Evolutionary conservation across 2,888 invertebrate species (phyloP).

Genomic region (Laothoe populi): DNA sequence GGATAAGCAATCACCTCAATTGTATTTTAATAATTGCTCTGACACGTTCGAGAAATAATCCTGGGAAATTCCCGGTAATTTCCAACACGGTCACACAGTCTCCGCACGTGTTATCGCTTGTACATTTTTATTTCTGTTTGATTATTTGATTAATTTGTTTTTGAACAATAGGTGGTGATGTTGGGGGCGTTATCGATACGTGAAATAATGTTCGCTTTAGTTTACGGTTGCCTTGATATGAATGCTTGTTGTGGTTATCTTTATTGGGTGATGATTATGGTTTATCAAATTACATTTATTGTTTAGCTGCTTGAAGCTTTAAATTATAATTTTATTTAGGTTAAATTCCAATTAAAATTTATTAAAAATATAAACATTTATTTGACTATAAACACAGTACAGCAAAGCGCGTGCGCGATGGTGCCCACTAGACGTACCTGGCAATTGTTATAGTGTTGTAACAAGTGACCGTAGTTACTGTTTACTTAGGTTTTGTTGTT

Average conservation of each 20-base stretch:
- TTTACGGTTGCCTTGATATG: conserved; percentile 7
- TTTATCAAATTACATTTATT: background rate
- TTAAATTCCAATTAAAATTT: too few relatives aligned
- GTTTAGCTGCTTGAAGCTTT: background rate
- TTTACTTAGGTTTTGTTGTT: too few relatives aligned
- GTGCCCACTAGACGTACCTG: too few relatives aligned
- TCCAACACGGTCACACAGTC: conserved; percentile 4
- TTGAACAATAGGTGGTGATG: conserved; percentile 52
- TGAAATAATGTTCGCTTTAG: conserved; percentile 17
- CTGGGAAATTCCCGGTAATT: background rate
- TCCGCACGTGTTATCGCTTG: conserved; percentile 51
- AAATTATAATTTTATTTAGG: background rate
- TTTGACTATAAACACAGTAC: too few relatives aligned
- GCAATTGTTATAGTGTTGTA: too few relatives aligned
- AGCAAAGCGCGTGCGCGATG: too few relatives aligned
- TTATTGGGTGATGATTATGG: background rate
- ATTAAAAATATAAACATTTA: too few relatives aligned
- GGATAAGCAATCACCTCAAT: background rate
- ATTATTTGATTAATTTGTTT: conserved; percentile 74
- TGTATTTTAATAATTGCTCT: background rate
- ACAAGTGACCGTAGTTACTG: too few relatives aligned
- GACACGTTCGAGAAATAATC: background rate
- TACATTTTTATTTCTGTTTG: conserved; percentile 75
- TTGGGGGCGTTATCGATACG: conserved; percentile 32
- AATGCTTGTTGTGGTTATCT: background rate